Evolutionary conservation across 2,797 vertebrate genomes (phyloP).

Genomic region (Oreochromis grahami): DNA sequence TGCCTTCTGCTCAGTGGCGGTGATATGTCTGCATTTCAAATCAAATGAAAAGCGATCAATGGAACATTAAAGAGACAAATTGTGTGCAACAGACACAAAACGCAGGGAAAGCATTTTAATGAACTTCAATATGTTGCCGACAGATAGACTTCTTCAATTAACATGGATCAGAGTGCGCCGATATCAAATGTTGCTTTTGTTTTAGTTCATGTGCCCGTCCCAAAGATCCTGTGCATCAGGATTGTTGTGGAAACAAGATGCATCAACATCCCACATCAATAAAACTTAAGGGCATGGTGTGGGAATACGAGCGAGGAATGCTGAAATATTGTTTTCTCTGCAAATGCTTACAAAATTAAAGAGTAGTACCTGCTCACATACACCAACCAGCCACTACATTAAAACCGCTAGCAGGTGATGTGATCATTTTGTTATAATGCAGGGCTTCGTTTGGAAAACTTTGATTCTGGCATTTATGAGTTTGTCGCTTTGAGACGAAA

Average conservation of each 20-base stretch:
- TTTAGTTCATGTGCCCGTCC: conserved; percentile 7
- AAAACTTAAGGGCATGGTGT: background rate
- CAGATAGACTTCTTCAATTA: conserved; percentile 57
- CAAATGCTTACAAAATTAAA: background rate
- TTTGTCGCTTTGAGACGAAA: background rate
- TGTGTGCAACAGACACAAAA: conserved; percentile 54
- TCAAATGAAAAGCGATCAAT: conserved; percentile 73
- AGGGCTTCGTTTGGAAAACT: background rate
- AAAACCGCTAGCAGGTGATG: background rate
- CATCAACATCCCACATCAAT: background rate
- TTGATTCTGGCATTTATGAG: background rate
- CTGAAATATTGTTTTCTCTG: background rate
- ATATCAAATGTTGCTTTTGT: conserved; percentile 45
- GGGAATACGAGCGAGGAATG: background rate
- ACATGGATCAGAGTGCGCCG: conserved; percentile 51
- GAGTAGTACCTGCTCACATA: background rate
- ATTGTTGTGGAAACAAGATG: background rate
- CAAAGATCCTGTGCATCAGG: conserved; percentile 1
- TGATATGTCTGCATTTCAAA: conserved; percentile 67
- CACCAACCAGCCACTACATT: background rate
- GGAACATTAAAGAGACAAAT: conserved; percentile 67
- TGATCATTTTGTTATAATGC: background rate
- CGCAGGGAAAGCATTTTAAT: conserved; percentile 59
- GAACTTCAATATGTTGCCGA: conserved; percentile 56
- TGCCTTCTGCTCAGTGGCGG: conserved; percentile 43